Conservation (phyloP, 2,888 invertebrate species). For the Erynnis tages region DNA sequence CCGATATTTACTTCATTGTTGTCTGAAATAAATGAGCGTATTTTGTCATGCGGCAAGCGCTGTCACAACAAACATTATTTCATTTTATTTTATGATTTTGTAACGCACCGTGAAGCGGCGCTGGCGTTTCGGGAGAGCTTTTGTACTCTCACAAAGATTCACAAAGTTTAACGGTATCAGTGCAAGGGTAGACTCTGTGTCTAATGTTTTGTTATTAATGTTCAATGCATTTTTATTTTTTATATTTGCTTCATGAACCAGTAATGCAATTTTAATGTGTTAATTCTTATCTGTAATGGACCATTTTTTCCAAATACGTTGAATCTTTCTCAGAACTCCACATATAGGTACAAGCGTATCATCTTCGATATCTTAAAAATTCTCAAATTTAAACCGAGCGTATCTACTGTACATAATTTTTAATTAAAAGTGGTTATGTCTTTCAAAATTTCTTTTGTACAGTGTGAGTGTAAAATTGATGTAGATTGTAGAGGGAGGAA, state of each 20-base stretch:
- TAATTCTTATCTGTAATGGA: background rate
- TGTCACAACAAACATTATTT: constrained; percentile 79
- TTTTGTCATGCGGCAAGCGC: constrained; percentile 74
- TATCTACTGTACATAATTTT: constrained; percentile 28
- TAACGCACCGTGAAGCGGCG: constrained; percentile 70
- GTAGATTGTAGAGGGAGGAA: constrained; percentile 46
- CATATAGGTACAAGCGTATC: constrained; percentile 13
- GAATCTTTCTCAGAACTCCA: constrained; percentile 5
- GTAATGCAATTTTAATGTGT: constrained; percentile 16
- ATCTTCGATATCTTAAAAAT: constrained; percentile 6
- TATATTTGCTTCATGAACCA: constrained; percentile 28
- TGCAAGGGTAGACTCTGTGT: constrained; percentile 45
- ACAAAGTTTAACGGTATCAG: constrained; percentile 44
- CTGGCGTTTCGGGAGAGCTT: constrained; percentile 61
- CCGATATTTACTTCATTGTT: constrained; percentile 74
- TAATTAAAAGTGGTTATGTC: constrained; percentile 30
- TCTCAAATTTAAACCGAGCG: constrained; percentile 16
- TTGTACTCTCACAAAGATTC: constrained; percentile 59
- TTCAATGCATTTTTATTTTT: constrained; percentile 35
- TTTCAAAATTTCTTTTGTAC: constrained; percentile 19
- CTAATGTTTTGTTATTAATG: constrained; percentile 54
- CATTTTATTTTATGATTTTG: constrained; percentile 72
- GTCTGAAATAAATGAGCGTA: constrained; percentile 69
- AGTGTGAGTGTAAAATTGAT: constrained; percentile 55
- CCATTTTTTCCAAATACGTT: too few species aligned